Conservation (phyloP, 1,140 invertebrate genomes). For the Choristoneura fumiferana region DNA sequence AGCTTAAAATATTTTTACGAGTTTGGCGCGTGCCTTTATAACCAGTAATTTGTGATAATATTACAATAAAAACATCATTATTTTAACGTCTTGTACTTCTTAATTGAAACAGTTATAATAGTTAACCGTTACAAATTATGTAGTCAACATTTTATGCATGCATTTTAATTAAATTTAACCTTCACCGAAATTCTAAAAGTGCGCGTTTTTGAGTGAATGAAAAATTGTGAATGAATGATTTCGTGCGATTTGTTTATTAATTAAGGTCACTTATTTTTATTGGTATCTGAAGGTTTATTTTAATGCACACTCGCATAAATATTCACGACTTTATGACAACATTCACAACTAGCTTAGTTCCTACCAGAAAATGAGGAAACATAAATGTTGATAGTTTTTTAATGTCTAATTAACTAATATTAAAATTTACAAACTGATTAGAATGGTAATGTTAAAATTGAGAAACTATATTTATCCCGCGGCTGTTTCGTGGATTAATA, state of each 20-base stretch:
- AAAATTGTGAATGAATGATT: conserved; percentile 6
- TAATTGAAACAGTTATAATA: not conserved
- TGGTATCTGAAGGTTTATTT: not conserved
- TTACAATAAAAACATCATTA: not conserved
- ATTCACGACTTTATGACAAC: too few relatives aligned
- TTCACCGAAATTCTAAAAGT: not conserved
- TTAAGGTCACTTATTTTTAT: conserved; percentile 15
- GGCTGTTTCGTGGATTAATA: too few relatives aligned
- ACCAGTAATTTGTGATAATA: not conserved
- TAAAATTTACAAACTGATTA: too few relatives aligned
- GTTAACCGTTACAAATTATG: not conserved
- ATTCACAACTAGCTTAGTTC: too few relatives aligned
- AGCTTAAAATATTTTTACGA: conserved; percentile 18
- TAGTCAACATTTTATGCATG: not conserved
- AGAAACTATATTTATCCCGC: too few relatives aligned
- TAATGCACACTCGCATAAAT: too few relatives aligned
- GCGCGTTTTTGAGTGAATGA: conserved; percentile 11
- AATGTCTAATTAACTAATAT: too few relatives aligned
- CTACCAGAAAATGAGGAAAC: too few relatives aligned
- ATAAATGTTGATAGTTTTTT: too few relatives aligned
- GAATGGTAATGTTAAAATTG: too few relatives aligned
- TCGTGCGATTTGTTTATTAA: not conserved
- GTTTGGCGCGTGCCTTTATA: too few relatives aligned
- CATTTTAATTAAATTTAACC: not conserved
- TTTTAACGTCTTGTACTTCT: not conserved